These are phyloP conservation scores for Eilema depressum DNA, from an alignment of 2,888 invertebrate species.

Conservation along the genomic window DNA sequence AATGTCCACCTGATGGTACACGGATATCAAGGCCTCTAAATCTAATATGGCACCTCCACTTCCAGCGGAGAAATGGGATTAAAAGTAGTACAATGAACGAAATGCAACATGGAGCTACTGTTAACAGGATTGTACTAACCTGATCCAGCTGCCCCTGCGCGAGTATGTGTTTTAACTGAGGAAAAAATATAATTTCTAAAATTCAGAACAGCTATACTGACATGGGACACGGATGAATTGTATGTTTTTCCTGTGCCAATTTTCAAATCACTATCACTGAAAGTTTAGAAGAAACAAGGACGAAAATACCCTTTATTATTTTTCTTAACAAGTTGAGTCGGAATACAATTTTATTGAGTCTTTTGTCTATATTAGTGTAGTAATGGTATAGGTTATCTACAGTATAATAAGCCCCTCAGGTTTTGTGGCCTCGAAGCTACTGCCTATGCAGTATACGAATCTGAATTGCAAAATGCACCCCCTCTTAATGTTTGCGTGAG, in stretches of 20 bases:
- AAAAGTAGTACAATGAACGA: no score
- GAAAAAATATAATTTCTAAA: no score
- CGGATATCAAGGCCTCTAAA: no score
- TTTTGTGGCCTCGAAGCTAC: constrained; percentile 22
- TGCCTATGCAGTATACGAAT: constrained; percentile 53
- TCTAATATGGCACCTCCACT: no score
- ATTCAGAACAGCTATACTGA: no score
- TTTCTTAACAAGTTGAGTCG: background rate
- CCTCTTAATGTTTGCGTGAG: constrained; percentile 61
- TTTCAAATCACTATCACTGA: background rate
- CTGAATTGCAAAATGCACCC: constrained; percentile 72
- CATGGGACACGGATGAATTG: no score
- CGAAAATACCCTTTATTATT: background rate
- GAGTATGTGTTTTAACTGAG: no score
- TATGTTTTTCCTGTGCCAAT: background rate
- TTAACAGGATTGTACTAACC: no score
- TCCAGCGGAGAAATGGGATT: no score
- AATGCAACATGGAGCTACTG: no score
- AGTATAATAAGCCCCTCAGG: constrained; percentile 2
- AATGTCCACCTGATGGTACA: no score
- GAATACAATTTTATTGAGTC: background rate
- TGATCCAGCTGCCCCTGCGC: no score
- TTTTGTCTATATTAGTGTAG: background rate
- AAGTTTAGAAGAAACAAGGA: background rate
- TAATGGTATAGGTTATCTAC: background rate